Percentiles rank a stretch among this genome's conserved stretches.
phyloP scores from a whole-genome alignment of 2,113 vertebrate species.

The Tachysurus fulvidraco region DNA sequence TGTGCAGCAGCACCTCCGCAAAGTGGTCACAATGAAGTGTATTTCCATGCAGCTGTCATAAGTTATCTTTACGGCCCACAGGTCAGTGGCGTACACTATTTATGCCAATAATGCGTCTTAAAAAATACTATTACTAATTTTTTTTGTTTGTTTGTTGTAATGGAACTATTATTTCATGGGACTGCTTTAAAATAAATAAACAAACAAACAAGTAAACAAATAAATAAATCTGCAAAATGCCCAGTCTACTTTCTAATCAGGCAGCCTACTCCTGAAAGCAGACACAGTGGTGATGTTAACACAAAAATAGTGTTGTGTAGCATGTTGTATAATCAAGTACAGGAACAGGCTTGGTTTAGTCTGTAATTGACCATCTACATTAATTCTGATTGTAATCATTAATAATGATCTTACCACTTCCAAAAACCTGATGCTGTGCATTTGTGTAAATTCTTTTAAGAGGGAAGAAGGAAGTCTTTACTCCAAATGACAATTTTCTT shows the following conservation, averaged over 20 bases:
- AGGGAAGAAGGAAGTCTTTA: not conserved
- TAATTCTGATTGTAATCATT: not conserved
- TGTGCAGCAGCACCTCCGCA: constrained; percentile 9
- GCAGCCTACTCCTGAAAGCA: not conserved
- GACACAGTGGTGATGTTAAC: not conserved
- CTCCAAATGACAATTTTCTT: constrained; percentile 24
- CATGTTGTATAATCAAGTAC: not conserved
- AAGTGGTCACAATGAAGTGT: not conserved
- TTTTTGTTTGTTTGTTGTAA: not conserved
- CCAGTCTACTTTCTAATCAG: not conserved
- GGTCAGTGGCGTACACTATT: not conserved
- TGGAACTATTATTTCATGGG: not conserved
- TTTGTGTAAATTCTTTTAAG: not conserved
- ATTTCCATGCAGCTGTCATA: not conserved
- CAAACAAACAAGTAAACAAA: not conserved
- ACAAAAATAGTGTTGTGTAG: not conserved
- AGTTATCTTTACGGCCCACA: not conserved
- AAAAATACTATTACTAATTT: not conserved
- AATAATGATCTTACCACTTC: not conserved
- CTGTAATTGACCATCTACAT: not conserved
- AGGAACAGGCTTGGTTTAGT: not conserved
- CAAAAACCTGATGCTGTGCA: not conserved
- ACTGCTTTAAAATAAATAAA: not conserved
- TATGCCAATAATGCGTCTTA: not conserved
- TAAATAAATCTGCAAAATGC: not conserved